These are phyloP conservation scores for Heterodera carotae DNA, from an alignment of 1,140 invertebrate genomes.

Conservation along the genomic window DNA sequence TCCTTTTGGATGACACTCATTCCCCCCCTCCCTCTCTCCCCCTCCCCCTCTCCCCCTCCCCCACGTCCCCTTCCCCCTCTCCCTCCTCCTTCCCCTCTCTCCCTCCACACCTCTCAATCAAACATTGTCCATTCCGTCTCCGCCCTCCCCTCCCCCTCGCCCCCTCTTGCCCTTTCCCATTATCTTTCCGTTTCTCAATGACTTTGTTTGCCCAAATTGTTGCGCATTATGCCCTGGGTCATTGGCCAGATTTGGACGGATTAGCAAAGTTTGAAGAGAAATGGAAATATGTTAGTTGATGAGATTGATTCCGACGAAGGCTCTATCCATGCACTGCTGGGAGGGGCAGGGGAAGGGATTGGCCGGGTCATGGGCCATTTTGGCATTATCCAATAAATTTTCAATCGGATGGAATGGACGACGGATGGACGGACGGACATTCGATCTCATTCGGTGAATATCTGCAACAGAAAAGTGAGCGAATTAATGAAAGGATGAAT, in stretches of 20 bases:
- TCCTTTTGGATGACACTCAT: no score
- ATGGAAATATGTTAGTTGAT: background rate
- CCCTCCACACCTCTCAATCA: no score
- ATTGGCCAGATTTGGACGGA: background rate
- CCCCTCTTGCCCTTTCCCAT: background rate
- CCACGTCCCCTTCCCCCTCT: no score
- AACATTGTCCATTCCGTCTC: no score
- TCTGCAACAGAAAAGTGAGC: no score
- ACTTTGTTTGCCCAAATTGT: constrained; percentile 15
- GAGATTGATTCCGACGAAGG: background rate
- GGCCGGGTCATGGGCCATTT: constrained; percentile 1
- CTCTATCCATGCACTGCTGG: no score
- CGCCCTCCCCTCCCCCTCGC: no score
- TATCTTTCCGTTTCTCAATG: background rate
- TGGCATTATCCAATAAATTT: background rate
- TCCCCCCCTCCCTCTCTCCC: no score
- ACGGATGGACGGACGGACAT: background rate
- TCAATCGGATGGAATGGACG: background rate
- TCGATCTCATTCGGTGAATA: background rate
- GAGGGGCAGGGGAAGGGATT: background rate
- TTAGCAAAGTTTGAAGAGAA: background rate
- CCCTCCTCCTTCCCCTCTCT: background rate
- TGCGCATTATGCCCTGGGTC: constrained; percentile 14
- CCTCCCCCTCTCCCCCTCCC: no score
- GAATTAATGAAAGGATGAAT: no score